Percentiles rank a stretch among this genome's conserved stretches.
Evolutionary conservation across 2,888 invertebrate genomes (phyloP).

Genomic region (Lypha dubia): DNA sequence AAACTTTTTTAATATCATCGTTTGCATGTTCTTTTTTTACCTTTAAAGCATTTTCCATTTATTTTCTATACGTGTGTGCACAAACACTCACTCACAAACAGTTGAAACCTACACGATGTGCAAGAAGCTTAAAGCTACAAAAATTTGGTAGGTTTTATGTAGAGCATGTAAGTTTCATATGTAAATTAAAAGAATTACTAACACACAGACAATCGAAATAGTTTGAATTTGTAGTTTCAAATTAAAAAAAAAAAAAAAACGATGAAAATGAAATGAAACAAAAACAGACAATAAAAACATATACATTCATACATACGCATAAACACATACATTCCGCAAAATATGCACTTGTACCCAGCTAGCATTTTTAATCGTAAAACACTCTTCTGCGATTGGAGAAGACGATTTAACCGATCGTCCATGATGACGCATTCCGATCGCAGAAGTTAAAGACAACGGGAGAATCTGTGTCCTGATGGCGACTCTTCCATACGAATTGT

Average conservation of each 20-base stretch:
- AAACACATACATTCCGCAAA: not conserved
- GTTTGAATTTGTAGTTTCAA: constrained; percentile 29
- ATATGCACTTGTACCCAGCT: not conserved
- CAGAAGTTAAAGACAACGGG: too few species aligned
- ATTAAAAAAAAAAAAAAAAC: constrained; percentile 9
- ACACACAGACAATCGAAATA: not conserved
- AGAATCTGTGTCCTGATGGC: too few species aligned
- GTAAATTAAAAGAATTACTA: constrained; percentile 43
- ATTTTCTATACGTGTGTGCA: not conserved
- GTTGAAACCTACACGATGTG: not conserved
- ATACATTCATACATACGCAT: constrained; percentile 6
- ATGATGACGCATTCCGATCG: too few species aligned
- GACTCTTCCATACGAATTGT: too few species aligned
- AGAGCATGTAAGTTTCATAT: constrained; percentile 44
- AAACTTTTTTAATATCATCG: not conserved
- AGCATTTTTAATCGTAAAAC: too few species aligned
- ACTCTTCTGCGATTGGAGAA: too few species aligned
- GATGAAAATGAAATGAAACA: not conserved
- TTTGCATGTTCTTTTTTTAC: constrained; percentile 20
- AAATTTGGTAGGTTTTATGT: constrained; percentile 44
- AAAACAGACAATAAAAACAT: constrained; percentile 11
- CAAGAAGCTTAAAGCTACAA: constrained; percentile 41
- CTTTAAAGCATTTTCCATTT: constrained; percentile 6
- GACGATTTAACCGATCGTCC: too few species aligned
- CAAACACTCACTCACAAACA: not conserved